Evolutionary conservation across 2,797 vertebrate species (phyloP), one percentile per base, ranked within the genome.

Genomic region (Crocodylus rhombifer): DNA sequence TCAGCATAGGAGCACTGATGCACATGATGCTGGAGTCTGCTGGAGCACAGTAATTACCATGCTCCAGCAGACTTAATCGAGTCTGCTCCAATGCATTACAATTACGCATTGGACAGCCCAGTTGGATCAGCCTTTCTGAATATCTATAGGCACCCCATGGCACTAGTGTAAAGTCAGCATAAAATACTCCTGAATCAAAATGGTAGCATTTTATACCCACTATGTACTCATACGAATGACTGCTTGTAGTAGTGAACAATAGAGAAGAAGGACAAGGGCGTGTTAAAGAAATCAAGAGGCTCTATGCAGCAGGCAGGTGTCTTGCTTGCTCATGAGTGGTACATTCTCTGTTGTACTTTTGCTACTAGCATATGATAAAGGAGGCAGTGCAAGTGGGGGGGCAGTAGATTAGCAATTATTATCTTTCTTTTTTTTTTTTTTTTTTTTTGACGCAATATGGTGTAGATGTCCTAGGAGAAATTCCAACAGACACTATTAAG

Each of bases 231-330:
- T 4, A 1, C 20, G 73, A 91, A 64, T 73, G 84, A 58, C 16
- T 84, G 42, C 21, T 4, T 2, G 60, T 30, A 23, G 56, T 36
- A 89, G 80, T 77, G 58, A 78, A 4, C 20, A 61, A 77, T 10
- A 82, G 83, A 74, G 88, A 89, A 30, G 4, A 82, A 3, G 4
- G 55, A n/a, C n/a, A 84, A 84, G 84, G 58, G 25, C 33, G 61
- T 42, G 25, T 2, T 7, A 17, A 63, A 18, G 4, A 88, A 23
- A 87, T 90, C 60, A 85, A 51, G 75, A 36, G 55, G 42, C 93
- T 96, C 81, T 84, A 55, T 5, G 18, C 16, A 2, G 25, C 79
- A 36, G 56, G 17, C 20, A 58, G 76, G 61, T 26, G 7, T n/a
- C 91, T 75, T 88, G 36, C 56, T 85, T 67, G 4, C n/a, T 86